Evolutionary conservation across 2,797 vertebrate species (phyloP), one percentile per base, ranked within the genome.

Genomic region (Tiaroga cobitis): DNA sequence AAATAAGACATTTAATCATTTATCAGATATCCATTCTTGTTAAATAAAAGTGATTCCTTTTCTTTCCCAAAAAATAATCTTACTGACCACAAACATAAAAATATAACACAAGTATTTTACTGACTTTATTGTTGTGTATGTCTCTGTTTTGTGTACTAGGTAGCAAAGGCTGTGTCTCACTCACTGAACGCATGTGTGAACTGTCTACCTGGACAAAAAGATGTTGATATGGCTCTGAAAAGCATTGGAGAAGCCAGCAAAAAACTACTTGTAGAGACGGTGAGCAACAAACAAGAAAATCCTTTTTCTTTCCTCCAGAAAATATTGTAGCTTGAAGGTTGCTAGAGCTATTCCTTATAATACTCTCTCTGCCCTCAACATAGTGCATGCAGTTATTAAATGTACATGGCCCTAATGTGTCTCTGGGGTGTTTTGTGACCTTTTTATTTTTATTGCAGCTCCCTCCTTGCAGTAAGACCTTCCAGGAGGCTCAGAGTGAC

Each of bases 181-280:
- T 99, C 98, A 3, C 90, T 99, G 91, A 99, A 99, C 89, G 98
- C 97, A 91, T 99, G 98, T 1, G 98, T 99, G 83, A 99, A 99
- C 89, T 99, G 98, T 92, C 95, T 99, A 75, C 98, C 98, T 11
- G 98, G 98, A 49, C 98, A 99, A 91, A 99, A 98, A 93, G 98
- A 99, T 89, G 98, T 99, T 77, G 98, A 99, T 70, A 97, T 99
- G 94, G 98, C 98, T 80, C 95, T 99, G 41, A 97, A 97, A 93
- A 98, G 97, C 91, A 99, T 99, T 0, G 97, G 97, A 7, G 98
- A 99, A 86, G 97, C 98, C 85, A 99, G 98, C 95, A 99, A 99
- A 93, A 99, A 98, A 92, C 94, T 99, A 69, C 95, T 99, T 61
- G 96, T 98, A 84, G 98, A 99, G 86, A 95, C 92, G 85, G 98